A percentile compares a stretch with the other conserved stretches of the same genome.
Evolutionary conservation across 2,888 invertebrate genomes (phyloP).

Genomic region (Spialia ferax): DNA sequence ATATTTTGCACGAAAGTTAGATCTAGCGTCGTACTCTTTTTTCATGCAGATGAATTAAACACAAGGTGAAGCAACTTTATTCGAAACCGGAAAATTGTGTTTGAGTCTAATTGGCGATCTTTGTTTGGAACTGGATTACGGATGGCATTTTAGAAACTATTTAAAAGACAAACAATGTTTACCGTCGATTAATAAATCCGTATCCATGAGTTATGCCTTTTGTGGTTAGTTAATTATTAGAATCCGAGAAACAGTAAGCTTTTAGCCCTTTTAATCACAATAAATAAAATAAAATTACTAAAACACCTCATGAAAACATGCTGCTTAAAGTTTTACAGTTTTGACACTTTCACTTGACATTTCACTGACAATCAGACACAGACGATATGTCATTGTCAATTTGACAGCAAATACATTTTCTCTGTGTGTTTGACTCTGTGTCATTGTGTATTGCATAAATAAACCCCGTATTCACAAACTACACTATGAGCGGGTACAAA

Average conservation of each 20-base stretch:
- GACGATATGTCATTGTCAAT: no score
- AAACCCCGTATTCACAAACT: no score
- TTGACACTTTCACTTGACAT: no score
- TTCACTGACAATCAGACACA: no score
- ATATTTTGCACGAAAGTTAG: not conserved
- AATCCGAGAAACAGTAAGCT: not conserved
- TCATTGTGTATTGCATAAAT: no score
- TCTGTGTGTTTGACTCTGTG: no score
- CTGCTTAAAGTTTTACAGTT: no score
- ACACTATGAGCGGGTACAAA: no score
- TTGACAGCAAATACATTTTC: no score
- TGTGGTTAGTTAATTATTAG: no score
- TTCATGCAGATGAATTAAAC: slow-evolving; percentile 51
- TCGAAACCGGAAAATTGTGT: slow-evolving; percentile 56
- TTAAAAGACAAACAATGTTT: slow-evolving; percentile 77
- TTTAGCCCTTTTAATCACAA: no score
- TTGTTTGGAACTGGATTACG: slow-evolving; percentile 60
- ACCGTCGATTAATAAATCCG: slow-evolving; percentile 69
- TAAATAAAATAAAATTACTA: no score
- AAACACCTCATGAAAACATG: not conserved
- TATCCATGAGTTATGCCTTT: slow-evolving; percentile 73
- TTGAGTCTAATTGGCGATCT: slow-evolving; percentile 47
- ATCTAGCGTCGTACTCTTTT: not conserved
- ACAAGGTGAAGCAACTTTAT: slow-evolving; percentile 60
- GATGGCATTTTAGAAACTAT: not conserved